Base-by-base conservation (phyloP, 2,797 vertebrate species). In the Leuciscus waleckii region DNA sequence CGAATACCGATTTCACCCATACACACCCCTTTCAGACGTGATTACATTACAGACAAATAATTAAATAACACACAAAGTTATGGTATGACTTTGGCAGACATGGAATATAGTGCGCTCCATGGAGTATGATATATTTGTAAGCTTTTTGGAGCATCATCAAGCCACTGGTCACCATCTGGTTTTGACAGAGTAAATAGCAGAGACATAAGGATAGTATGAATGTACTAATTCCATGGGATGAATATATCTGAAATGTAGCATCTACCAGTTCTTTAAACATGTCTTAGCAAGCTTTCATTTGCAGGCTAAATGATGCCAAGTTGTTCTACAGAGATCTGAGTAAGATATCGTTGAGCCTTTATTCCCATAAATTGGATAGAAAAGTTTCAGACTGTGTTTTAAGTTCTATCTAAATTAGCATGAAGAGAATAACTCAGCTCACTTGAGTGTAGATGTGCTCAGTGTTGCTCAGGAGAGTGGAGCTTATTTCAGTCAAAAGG, bases 401-500 rank as follows among this genome's bases (percentile, higher is more conserved):
- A 75, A 71, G 67, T 71, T 71, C 26, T 61, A 41, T 43, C 51
- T 79, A 79, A 63, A 79, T 85, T 79, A 84, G 75, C 46, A 61
- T 84, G 74, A 67, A 69, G 51, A 61, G 74, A 78, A 69, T n/a
- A 84, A 67, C 49, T 35, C 26, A 49, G 70, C 71, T 65, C 69
- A 39, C 26, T n/a, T 76, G 58, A 76, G 63, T 29, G 56, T 82
- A 63, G 56, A 74, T 63, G 37, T 84, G 75, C 39, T 78, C 46
- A 51, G 29, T 80, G 54, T 58, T 46, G 26, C 67, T 85, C 54
- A 63, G 51, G 54, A 69, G 37, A 79, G 41, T 29, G 32, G 39
- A 63, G 77, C 84, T 85, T 80, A 80, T 65, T 81, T 85, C 58
- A 80, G 83, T 63, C 67, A 79, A 83, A 83, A 80, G 68, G 85